These are phyloP conservation scores for Ancistrus triradiatus DNA, from an alignment of 2,113 vertebrate genomes.

Conservation along the genomic window DNA sequence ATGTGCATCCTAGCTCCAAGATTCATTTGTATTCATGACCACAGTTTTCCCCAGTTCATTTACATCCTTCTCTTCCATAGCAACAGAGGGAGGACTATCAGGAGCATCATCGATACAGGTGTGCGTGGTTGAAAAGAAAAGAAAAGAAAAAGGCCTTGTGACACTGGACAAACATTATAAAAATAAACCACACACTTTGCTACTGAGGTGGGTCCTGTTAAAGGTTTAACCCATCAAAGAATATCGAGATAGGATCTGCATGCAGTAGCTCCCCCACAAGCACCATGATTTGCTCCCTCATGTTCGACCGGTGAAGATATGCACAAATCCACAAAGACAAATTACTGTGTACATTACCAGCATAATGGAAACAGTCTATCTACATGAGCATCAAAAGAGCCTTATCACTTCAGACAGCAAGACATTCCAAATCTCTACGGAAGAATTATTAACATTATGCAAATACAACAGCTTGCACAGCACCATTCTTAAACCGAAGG, in stretches of 20 bases:
- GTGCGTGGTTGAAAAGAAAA: conserved; percentile 57
- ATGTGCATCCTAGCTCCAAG: conserved; percentile 60
- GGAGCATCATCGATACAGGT: conserved; percentile 81
- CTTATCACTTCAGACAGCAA: conserved; percentile 20
- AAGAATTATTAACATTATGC: conserved; percentile 6
- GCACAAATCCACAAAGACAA: conserved; percentile 37
- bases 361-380: conserved; percentile 37
- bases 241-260: conserved; percentile 40
- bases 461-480: neutral
- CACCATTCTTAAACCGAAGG: neutral
- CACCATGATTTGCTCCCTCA: conserved; percentile 10
- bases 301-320: conserved; percentile 18
- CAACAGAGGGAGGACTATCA: conserved; percentile 82
- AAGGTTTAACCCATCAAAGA: conserved; percentile 43
- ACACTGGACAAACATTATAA: too few relatives aligned
- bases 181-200: conserved; percentile 31
- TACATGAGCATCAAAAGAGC: conserved; percentile 35
- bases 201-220: conserved; percentile 51
- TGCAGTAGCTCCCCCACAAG: conserved; percentile 1
- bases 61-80: conserved; percentile 81
- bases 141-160: too few relatives aligned
- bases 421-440: conserved; percentile 14
- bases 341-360: conserved; percentile 31
- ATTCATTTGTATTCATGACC: conserved; percentile 86
- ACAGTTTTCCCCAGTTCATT: conserved; percentile 84